These are phyloP conservation scores for Papilio helenus DNA, from an alignment of 1,140 invertebrate species.

Conservation along the genomic window DNA sequence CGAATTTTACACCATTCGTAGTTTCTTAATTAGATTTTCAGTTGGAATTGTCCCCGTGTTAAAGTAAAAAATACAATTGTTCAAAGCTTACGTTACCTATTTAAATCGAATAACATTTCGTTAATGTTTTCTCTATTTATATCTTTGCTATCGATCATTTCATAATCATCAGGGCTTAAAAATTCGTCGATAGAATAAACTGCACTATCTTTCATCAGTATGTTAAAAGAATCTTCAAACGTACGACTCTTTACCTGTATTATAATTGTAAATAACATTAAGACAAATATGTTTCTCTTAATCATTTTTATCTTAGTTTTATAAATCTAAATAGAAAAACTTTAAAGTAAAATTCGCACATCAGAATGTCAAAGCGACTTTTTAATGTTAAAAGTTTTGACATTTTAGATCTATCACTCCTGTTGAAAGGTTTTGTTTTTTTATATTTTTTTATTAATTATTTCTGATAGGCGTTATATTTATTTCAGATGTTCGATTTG, in stretches of 20 bases:
- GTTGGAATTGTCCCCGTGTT: too few species aligned
- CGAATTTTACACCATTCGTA: too few species aligned
- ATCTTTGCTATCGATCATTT: constrained; percentile 42
- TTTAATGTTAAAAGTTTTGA: not conserved
- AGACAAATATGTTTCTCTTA: not conserved
- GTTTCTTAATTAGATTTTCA: too few species aligned
- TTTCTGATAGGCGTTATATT: not conserved
- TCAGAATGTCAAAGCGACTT: not conserved
- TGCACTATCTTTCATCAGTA: constrained; percentile 45
- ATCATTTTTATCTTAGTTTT: constrained; percentile 5
- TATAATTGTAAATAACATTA: constrained; percentile 17
- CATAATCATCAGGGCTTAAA: constrained; percentile 47
- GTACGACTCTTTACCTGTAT: constrained; percentile 13
- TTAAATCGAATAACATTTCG: constrained; percentile 34
- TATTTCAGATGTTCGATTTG: constrained; percentile 79
- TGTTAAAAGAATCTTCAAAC: constrained; percentile 43
- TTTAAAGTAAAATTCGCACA: not conserved
- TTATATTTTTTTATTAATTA: too few species aligned
- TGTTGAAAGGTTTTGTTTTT: not conserved
- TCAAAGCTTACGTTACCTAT: constrained; percentile 38
- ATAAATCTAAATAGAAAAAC: not conserved
- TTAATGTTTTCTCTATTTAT: constrained; percentile 33
- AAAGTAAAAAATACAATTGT: too few species aligned
- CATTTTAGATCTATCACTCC: not conserved
- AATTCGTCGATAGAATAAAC: constrained; percentile 48